Conservation (phyloP, 2,888 invertebrate genomes). For the Drosophila tanythrix region DNA sequence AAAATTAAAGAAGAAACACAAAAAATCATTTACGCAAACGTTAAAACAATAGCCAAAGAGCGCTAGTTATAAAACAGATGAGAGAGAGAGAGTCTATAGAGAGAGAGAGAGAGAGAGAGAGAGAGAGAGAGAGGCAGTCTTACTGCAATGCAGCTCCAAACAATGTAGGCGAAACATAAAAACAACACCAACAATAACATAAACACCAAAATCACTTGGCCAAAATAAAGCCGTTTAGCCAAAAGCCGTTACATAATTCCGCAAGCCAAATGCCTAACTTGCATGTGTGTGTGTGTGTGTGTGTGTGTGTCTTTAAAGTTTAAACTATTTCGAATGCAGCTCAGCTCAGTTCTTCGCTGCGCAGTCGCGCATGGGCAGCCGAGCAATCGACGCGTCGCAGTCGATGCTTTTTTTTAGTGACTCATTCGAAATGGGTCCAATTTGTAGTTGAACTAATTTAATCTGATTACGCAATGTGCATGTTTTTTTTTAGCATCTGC, state of each 20-base stretch:
- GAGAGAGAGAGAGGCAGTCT: neutral
- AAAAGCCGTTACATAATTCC: constrained; percentile 71
- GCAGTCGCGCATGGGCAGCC: constrained; percentile 67
- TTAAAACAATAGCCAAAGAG: constrained; percentile 66
- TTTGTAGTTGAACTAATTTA: constrained; percentile 62
- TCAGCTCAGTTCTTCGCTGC: constrained; percentile 31
- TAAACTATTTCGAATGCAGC: constrained; percentile 65
- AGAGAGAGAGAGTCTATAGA: neutral
- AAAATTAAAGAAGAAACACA: constrained; percentile 5
- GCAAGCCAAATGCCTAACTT: constrained; percentile 36
- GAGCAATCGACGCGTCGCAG: constrained; percentile 37
- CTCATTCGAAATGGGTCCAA: constrained; percentile 67
- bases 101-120: constrained; percentile 17
- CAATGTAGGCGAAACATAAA: constrained; percentile 16
- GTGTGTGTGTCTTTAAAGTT: constrained; percentile 20
- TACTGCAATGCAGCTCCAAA: constrained; percentile 4
- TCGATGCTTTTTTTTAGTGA: constrained; percentile 29
- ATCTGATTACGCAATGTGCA: constrained; percentile 60
- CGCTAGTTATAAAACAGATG: constrained; percentile 54
- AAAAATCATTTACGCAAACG: constrained; percentile 70
- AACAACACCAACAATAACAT: constrained; percentile 19
- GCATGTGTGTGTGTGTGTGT: constrained; percentile 26
- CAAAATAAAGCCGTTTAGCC: constrained; percentile 71
- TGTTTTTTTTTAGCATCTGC: constrained; percentile 33
- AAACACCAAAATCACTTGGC: constrained; percentile 47